Percentiles rank a stretch among this genome's conserved stretches.
Conservation (phyloP, 2,113 vertebrate species). For the Onychostruthus taczanowskii region DNA sequence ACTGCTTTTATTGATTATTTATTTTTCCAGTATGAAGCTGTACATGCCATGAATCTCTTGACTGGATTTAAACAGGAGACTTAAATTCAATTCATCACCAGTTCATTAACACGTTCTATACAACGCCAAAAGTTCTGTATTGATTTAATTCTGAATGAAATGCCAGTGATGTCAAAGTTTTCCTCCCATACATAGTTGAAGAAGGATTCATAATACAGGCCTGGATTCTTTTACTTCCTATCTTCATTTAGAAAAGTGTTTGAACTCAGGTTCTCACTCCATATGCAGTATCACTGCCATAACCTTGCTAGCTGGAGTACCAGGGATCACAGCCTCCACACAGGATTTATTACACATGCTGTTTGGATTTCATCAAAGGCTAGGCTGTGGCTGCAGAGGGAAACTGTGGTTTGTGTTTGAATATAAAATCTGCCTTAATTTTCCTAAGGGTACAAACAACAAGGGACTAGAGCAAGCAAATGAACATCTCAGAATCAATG, state of each 20-base stretch:
- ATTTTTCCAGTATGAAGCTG: not conserved
- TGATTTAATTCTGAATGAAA: not conserved
- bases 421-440: not conserved
- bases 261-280: not conserved
- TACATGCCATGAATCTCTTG: not conserved
- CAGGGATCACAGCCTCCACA: not conserved
- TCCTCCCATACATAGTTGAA: not conserved
- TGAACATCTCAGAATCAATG: not conserved
- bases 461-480: not conserved
- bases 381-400: not conserved
- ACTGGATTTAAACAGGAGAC: not conserved
- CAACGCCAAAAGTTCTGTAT: not conserved
- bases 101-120: not conserved
- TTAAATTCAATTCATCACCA: not conserved
- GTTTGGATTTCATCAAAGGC: not conserved
- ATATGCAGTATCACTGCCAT: not conserved
- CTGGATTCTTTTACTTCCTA: not conserved
- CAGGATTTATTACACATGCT: not conserved
- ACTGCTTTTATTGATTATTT: not conserved
- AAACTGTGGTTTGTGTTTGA: not conserved
- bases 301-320: not conserved
- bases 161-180: not conserved
- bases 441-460: not conserved
- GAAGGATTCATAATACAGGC: not conserved
- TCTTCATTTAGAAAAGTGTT: not conserved